Evolutionary conservation across 2,113 vertebrate genomes (phyloP), one percentile per base, ranked within the genome.

Genomic region (Dipodomys spectabilis): DNA sequence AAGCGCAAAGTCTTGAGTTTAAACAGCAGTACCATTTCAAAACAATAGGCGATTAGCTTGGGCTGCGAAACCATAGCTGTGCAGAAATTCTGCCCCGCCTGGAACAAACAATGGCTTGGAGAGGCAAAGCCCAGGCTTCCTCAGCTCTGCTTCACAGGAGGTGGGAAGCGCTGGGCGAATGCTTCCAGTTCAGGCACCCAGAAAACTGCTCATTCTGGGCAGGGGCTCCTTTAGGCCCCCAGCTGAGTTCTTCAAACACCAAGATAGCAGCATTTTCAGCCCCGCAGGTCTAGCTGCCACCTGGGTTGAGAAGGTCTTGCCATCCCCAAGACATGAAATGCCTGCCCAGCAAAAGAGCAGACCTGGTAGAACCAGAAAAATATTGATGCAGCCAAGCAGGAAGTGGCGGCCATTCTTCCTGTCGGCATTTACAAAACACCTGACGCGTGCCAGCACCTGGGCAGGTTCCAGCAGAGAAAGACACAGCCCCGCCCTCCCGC

Each of bases 131-230:
- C 6, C 0, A 0, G 1, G 20, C 32, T 19, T 1, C 5, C 16
- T 7, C 3, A 9, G 28, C 0, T 1, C 6, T n/a, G 2, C 0
- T 12, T 32, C 82, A 0, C 1, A 57, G 69, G 45, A 45, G 72
- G 78, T 8, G 73, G 18, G 16, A 13, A 25, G 30, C 18, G 8
- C 15, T 23, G 22, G 2, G 8, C 5, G 53, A 3, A 5, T 0
- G 53, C 15, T 18, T 18, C 53, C 53, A 16, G 53, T 4, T 57
- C 53, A 57, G 53, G 53, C 4, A 57, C 4, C 13, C 49, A 53
- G 49, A 53, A 53, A 13, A 13, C 49, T 11, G 49, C 49, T 53
- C 12, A 9, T 53, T 53, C 49, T 53, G 8, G 10, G 3, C 7
- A 0, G 7, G 53, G 32, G 12, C 8, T 65, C 64, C n/a, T 18